Evolutionary conservation across 2,888 invertebrate genomes (phyloP).

Genomic region (Dichetophora obliterata): DNA sequence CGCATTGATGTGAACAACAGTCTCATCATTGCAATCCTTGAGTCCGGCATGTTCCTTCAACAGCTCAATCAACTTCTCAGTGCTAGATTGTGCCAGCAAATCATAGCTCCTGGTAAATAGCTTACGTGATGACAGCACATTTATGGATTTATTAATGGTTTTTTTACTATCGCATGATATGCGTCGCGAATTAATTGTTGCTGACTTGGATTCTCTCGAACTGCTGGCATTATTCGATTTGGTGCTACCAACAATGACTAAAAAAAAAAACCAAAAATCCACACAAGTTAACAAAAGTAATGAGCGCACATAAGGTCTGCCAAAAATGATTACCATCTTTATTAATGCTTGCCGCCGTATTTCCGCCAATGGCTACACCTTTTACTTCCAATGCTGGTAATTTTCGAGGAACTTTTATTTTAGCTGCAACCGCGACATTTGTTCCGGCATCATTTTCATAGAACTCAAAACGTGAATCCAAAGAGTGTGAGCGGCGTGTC

Average conservation of each 20-base stretch:
- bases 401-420: conserved; percentile 47
- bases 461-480: conserved; percentile 50
- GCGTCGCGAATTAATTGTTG: background rate
- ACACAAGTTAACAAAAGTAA: background rate
- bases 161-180: conserved; percentile 5
- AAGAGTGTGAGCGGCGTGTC: conserved; percentile 52
- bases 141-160: conserved; percentile 45
- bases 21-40: conserved; percentile 69
- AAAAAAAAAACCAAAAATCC: background rate
- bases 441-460: conserved; percentile 36
- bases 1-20: conserved; percentile 67
- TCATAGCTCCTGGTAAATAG: conserved; percentile 63
- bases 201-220: background rate
- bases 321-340: no score
- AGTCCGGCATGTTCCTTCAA: conserved; percentile 68
- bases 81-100: conserved; percentile 66
- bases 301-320: background rate
- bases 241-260: background rate
- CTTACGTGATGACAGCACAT: conserved; percentile 51
- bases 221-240: background rate
- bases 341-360: conserved; percentile 37
- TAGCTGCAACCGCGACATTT: conserved; percentile 27
- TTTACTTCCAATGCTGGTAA: conserved; percentile 51
- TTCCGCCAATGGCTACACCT: conserved; percentile 37
- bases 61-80: conserved; percentile 68